Base-by-base conservation (phyloP, 2,797 vertebrate genomes). In the Paratrypauchen microcephalus region DNA sequence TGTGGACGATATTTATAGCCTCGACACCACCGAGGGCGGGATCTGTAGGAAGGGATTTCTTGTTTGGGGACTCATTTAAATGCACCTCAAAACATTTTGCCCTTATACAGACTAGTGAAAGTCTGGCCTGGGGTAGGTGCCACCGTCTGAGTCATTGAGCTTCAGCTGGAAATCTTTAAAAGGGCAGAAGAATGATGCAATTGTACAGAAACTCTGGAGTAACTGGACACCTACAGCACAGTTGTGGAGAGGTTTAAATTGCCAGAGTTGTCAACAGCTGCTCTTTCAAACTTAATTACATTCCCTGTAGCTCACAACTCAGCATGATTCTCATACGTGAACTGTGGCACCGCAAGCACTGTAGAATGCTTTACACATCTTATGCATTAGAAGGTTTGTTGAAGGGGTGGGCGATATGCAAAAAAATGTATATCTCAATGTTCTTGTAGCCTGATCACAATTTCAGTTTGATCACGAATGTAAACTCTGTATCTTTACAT, bases 1-100 rank as follows among this genome's bases (percentile, higher is more conserved):
- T 83, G 76, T 73, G 64, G 71, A 7, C 65, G 63, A 57, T 89
- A 89, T 90, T 90, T 89, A 84, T 88, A 90, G 83, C 77, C 62
- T 56, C 45, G 50, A 67, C 0, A 70, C 72, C 45, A 15, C 54
- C 23, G n/a, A 54, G 78, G 81, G 74, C 4, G 36, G 77, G 58
- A 58, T 39, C 47, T 65, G 0, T 24, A 74, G 75, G 66, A 56
- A 6, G 45, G 41, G 1, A n/a, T 36, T 82, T 88, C 74, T 82
- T 86, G 82, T 86, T 61, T 59, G 55, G 39, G 57, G 61, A 80
- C 72, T 61, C 50, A 30, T 71, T 24, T 52, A 54, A 65, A 54
- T 7, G 23, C 28, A 39, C 63, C 64, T 64, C 52, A 19, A 66
- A 66, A 56, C 21, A 19, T 65, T 68, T 55, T 30, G 5, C 23